phyloP scores from a whole-genome alignment of 2,888 invertebrate genomes.

The Epinotia ramella region DNA sequence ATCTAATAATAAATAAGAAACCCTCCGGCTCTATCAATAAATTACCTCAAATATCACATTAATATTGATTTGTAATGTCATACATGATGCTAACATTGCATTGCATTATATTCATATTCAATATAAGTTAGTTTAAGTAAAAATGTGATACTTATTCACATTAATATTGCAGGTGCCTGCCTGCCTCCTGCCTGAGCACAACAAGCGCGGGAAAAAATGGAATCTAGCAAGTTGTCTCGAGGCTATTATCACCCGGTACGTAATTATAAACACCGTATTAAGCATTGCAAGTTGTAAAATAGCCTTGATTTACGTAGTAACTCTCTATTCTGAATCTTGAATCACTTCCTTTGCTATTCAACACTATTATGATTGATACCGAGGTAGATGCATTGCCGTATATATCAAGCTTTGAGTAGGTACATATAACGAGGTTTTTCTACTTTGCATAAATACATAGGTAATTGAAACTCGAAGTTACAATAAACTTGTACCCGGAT shows the following conservation, averaged over 20 bases:
- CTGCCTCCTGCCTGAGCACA: background rate
- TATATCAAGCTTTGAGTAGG: background rate
- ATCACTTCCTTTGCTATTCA: conserved; percentile 15
- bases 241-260: conserved; percentile 15
- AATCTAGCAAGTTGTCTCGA: conserved; percentile 12
- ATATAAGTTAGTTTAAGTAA: background rate
- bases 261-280: conserved; percentile 28
- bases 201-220: background rate
- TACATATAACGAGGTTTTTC: background rate
- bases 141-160: background rate
- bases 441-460: conserved; percentile 25
- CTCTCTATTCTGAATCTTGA: conserved; percentile 15
- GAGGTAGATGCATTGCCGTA: conserved; percentile 8
- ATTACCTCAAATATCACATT: no score
- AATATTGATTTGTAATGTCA: no score
- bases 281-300: conserved; percentile 17
- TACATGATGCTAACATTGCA: no score
- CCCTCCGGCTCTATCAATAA: no score
- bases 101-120: no score
- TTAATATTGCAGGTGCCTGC: background rate
- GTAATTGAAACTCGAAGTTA: conserved; percentile 15
- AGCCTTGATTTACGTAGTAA: conserved; percentile 16
- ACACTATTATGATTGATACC: background rate
- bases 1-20: no score
- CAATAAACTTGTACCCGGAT: conserved; percentile 38